Evolutionary conservation across 2,888 invertebrate genomes (phyloP).

Genomic region (Lymantria monacha): DNA sequence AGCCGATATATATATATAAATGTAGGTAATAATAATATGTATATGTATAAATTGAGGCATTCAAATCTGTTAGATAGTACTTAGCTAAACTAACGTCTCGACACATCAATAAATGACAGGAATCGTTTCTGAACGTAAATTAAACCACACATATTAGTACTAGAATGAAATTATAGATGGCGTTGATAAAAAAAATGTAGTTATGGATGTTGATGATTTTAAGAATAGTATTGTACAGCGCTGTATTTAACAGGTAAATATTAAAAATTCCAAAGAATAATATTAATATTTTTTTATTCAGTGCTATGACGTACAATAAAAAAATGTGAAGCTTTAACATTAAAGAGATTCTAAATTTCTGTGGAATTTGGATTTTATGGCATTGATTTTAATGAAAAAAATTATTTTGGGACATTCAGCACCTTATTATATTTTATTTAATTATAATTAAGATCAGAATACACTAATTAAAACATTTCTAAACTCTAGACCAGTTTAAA

Average conservation of each 20-base stretch:
- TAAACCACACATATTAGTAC: constrained; percentile 13
- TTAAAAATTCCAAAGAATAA: no score
- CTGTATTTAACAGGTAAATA: background rate
- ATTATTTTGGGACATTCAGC: background rate
- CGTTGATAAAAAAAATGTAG: background rate
- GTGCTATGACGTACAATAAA: no score
- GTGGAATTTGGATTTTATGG: no score
- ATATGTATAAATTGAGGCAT: constrained; percentile 49
- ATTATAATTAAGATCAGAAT: constrained; percentile 46
- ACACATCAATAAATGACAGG: no score
- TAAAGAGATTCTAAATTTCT: no score
- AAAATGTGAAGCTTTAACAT: no score
- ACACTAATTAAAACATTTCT: constrained; percentile 3
- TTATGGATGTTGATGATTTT: no score
- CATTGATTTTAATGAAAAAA: no score
- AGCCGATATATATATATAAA: constrained; percentile 58
- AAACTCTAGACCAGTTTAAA: background rate
- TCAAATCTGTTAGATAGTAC: constrained; percentile 41
- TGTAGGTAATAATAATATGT: constrained; percentile 58
- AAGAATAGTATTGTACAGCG: no score
- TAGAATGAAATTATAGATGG: background rate
- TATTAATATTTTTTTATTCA: no score
- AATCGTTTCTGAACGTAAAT: no score
- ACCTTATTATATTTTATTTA: background rate
- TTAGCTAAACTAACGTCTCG: no score